These are phyloP conservation scores for Oncopodura yosiiana DNA, from an alignment of 1,140 invertebrate species.

Conservation along the genomic window DNA sequence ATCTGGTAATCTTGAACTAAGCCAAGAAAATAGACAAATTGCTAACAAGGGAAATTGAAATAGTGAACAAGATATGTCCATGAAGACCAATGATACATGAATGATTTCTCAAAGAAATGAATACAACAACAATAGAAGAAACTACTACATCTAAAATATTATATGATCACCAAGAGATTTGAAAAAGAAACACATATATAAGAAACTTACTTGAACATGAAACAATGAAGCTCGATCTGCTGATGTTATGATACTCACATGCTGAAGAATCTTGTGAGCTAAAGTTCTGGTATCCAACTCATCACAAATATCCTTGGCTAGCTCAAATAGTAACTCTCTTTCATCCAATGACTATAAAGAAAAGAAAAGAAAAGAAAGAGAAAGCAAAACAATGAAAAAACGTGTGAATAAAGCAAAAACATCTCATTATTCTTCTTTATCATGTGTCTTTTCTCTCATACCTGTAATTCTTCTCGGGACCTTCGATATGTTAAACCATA, in stretches of 20 bases:
- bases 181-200: too few species aligned
- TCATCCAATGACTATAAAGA: slow-evolving; percentile 66
- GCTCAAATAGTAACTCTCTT: slow-evolving; percentile 87
- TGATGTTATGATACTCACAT: slow-evolving; percentile 80
- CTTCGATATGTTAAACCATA: slow-evolving; percentile 39
- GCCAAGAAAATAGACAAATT: too few species aligned
- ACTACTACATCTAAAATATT: too few species aligned
- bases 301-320: slow-evolving; percentile 92
- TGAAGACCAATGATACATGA: too few species aligned
- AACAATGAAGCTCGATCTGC: slow-evolving; percentile 89
- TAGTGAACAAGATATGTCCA: too few species aligned
- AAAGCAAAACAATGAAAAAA: background rate
- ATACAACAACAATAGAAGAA: too few species aligned
- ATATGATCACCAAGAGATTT: too few species aligned
- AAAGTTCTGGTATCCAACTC: slow-evolving; percentile 84
- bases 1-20: too few species aligned
- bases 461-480: slow-evolving; percentile 34
- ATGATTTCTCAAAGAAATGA: too few species aligned
- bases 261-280: slow-evolving; percentile 93
- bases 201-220: slow-evolving; percentile 65
- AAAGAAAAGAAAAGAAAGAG: background rate
- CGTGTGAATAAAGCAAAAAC: background rate
- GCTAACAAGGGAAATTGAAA: too few species aligned
- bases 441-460: background rate
- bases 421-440: background rate